Evolutionary conservation across 2,113 vertebrate genomes (phyloP).

Genomic region (Indicator indicator): DNA sequence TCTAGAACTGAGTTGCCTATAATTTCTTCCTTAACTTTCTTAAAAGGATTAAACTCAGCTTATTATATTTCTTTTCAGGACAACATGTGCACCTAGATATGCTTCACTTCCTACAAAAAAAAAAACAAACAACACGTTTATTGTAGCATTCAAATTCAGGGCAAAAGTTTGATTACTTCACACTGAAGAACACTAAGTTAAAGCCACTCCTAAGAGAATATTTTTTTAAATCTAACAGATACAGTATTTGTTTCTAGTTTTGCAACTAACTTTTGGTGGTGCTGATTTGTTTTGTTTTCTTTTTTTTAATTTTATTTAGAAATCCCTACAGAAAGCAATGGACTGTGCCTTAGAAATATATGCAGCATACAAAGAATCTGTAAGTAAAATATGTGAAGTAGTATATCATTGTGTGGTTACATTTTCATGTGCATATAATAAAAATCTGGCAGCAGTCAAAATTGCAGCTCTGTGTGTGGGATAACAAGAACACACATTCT

Average conservation of each 20-base stretch:
- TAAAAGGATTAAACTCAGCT: neutral
- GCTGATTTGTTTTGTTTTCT: neutral
- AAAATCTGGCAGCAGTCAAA: slow-evolving; percentile 21
- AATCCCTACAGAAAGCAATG: neutral
- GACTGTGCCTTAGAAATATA: neutral
- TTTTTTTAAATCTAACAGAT: neutral
- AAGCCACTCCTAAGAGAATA: neutral
- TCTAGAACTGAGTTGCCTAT: neutral
- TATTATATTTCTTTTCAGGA: neutral
- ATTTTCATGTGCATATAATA: neutral
- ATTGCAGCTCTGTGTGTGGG: neutral
- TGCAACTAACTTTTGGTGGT: neutral
- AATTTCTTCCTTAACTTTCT: neutral
- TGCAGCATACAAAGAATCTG: neutral
- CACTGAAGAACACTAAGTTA: neutral
- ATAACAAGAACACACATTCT: neutral
- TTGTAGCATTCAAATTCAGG: neutral
- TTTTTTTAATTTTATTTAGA: neutral
- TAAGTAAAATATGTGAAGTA: neutral
- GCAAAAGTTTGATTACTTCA: neutral
- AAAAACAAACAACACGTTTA: neutral
- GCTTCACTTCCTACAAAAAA: neutral
- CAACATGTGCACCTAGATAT: neutral
- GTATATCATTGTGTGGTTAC: neutral
- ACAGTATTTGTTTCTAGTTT: neutral